These are phyloP conservation scores for Platycheirus rosarum DNA, from an alignment of 2,888 invertebrate species.

Conservation along the genomic window DNA sequence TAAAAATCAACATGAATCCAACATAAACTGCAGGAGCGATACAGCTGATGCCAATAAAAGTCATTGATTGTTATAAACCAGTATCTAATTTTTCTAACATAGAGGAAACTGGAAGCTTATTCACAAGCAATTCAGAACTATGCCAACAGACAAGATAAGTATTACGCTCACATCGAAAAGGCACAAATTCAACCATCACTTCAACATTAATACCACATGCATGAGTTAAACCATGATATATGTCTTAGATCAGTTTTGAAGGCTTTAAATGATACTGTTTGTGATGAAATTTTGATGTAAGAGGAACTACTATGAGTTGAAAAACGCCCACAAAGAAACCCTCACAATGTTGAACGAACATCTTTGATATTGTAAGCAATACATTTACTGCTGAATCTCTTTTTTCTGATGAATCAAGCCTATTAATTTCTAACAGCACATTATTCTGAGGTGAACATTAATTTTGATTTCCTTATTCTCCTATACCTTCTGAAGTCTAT, in stretches of 20 bases:
- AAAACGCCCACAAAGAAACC: neutral
- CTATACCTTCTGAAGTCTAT: too few species aligned
- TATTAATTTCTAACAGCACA: too few species aligned
- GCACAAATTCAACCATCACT: neutral
- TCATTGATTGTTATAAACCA: too few species aligned
- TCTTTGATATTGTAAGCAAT: too few species aligned
- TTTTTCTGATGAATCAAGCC: too few species aligned
- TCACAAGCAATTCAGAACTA: neutral
- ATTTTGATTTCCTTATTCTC: too few species aligned
- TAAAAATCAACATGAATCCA: neutral
- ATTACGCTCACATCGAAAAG: neutral
- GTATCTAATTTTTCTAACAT: too few species aligned
- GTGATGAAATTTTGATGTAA: too few species aligned
- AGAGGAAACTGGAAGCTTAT: neutral
- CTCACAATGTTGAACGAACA: neutral
- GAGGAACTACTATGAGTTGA: constrained; percentile 31
- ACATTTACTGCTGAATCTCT: too few species aligned
- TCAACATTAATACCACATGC: neutral
- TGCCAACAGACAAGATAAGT: neutral
- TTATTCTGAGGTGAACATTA: too few species aligned
- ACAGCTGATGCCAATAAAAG: neutral
- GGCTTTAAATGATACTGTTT: neutral
- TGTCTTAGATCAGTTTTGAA: neutral
- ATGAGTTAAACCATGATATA: neutral
- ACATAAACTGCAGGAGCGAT: neutral